Evolutionary conservation across 2,797 vertebrate genomes (phyloP).

Genomic region (Megalops cyprinoides): DNA sequence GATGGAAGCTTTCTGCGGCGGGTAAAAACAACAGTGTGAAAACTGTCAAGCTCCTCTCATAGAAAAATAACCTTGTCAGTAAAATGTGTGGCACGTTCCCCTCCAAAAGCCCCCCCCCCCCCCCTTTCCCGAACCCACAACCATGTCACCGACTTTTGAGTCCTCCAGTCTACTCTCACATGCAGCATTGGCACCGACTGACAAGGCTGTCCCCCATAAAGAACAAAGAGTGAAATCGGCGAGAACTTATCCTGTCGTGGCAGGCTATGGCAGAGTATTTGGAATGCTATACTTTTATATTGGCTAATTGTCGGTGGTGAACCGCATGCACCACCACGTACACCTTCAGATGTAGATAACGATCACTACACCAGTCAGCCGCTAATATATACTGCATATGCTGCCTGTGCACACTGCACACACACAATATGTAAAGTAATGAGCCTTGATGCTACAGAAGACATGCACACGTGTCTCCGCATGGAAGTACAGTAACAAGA

Average conservation of each 20-base stretch:
- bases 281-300: neutral
- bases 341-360: neutral
- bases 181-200: too few relatives aligned
- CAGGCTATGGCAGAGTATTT: neutral
- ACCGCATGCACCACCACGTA: neutral
- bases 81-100: constrained; percentile 6
- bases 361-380: neutral
- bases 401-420: neutral
- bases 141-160: neutral
- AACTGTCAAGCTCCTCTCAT: neutral
- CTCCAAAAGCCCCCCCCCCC: neutral
- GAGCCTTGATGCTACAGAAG: neutral
- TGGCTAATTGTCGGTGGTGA: neutral
- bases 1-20: neutral
- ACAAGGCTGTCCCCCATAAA: neutral
- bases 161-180: neutral
- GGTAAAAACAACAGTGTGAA: neutral
- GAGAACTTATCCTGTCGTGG: neutral
- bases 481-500: neutral
- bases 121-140: neutral
- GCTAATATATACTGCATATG: neutral
- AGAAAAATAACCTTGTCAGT: neutral
- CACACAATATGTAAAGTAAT: neutral
- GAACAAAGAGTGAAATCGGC: neutral
- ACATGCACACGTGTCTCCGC: neutral